Evolutionary conservation across 1,140 invertebrate genomes (phyloP).

Genomic region (Zaprionus davidi): DNA sequence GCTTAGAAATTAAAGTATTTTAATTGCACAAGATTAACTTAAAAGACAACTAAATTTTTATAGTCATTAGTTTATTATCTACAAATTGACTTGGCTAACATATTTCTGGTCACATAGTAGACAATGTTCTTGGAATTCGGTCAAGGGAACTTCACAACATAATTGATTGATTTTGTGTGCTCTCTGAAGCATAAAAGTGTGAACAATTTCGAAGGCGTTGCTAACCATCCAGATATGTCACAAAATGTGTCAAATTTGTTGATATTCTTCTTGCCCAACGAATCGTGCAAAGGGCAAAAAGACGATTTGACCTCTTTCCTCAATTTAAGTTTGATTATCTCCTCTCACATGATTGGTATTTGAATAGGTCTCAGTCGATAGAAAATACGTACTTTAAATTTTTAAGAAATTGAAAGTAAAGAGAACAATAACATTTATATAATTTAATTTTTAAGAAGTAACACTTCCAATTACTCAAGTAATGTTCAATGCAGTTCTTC

Average conservation of each 20-base stretch:
- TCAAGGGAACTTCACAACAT: conserved; percentile 9
- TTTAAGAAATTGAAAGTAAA: background rate
- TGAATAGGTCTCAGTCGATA: background rate
- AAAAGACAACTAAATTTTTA: background rate
- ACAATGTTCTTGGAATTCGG: background rate
- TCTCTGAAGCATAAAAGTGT: conserved; percentile 26
- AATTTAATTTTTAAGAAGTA: background rate
- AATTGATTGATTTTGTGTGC: conserved; percentile 37
- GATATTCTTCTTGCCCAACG: conserved; percentile 25
- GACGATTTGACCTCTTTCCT: background rate
- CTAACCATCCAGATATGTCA: conserved; percentile 4
- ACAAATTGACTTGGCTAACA: background rate
- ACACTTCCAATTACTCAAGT: background rate
- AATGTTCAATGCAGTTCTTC: background rate
- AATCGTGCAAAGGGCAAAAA: conserved; percentile 10
- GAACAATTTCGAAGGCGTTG: background rate
- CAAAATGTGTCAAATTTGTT: conserved; percentile 31
- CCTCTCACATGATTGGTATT: background rate
- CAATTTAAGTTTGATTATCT: background rate
- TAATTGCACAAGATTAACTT: background rate
- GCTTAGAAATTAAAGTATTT: background rate
- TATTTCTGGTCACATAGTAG: background rate
- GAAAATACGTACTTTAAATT: background rate
- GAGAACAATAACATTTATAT: background rate
- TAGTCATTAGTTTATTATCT: background rate